Evolutionary conservation across 2,113 vertebrate genomes (phyloP).

Genomic region (Otolemur garnettii): DNA sequence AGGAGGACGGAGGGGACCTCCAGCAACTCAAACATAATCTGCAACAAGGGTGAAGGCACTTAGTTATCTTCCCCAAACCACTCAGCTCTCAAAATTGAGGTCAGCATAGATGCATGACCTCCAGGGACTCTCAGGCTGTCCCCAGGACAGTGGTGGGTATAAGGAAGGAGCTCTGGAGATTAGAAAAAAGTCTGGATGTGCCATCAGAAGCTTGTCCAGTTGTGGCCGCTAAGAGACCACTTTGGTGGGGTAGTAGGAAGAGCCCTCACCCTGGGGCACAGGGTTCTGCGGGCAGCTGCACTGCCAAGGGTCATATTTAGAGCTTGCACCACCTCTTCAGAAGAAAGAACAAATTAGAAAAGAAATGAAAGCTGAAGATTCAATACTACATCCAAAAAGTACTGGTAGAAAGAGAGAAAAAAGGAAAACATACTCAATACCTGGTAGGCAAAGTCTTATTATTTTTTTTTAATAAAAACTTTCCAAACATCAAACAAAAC

Average conservation of each 20-base stretch:
- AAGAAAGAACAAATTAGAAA: neutral
- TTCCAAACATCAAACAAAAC: neutral
- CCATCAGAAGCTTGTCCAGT: neutral
- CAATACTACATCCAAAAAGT: neutral
- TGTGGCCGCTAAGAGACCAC: neutral
- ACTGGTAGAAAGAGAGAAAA: rapidly evolving
- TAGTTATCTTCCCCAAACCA: rapidly evolving
- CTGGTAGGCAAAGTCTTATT: neutral
- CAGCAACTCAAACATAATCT: constrained; percentile 75
- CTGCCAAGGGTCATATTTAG: rapidly evolving
- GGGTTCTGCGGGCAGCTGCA: too few species aligned
- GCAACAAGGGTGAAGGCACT: neutral
- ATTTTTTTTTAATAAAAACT: neutral
- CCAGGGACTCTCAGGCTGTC: rapidly evolving
- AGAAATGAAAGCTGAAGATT: neutral
- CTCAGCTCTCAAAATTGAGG: neutral
- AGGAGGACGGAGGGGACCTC: constrained; percentile 45
- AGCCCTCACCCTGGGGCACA: too few species aligned
- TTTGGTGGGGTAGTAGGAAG: neutral
- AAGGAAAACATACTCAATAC: neutral
- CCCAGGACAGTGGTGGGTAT: rapidly evolving
- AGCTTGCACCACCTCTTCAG: neutral
- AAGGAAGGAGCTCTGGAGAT: neutral
- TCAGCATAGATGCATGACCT: rapidly evolving
- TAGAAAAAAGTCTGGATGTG: neutral